Evolutionary conservation across 2,797 vertebrate species (phyloP), one percentile per base, ranked within the genome.

Genomic region (Ambastaia sidthimunki): DNA sequence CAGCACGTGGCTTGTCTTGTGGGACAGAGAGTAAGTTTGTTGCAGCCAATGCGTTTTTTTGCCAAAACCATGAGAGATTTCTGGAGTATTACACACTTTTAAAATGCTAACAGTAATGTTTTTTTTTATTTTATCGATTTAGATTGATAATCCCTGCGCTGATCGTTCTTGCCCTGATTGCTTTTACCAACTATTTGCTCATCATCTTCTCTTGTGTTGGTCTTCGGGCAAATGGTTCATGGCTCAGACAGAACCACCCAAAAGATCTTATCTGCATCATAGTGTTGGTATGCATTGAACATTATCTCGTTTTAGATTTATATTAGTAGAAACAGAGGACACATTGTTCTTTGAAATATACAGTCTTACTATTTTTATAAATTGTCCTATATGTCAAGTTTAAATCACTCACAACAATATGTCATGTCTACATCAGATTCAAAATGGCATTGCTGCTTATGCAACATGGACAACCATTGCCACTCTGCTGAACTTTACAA

Each of bases 371-470:
- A 28, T 28, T 28, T 18, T 21, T 48, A 25, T 16, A 48, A 48
- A 25, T 73, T 1, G 41, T 18, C 15, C 25, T 3, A 31, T 19
- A 23, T 28, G 41, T 44, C 9, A 44, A 11, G 10, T 44, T 44
- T 11, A 11, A 44, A 44, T 44, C 41, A 67, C 13, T 28, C 7
- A 44, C n/a, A 4, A 12, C 10, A 4, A 10, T 4, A 18, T 50
- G 16, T 18, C 0, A 9, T 41, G 13, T 80, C 62, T 74, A 11
- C 68, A 44, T 85, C 81, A 96, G 96, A 93, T 95, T 37, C 96
- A 96, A 87, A 97, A 97, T 0, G 93, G 95, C 63, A 85, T 96
- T 83, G 94, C 91, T 0, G 72, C 95, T 16, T 96, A 96, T 15
- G 73, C 92, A 18, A 94, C 95, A 0, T 97, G 96, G 96, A 95